Base-by-base conservation (phyloP, 2,888 invertebrate species). In the Drosophila eohydei region DNA sequence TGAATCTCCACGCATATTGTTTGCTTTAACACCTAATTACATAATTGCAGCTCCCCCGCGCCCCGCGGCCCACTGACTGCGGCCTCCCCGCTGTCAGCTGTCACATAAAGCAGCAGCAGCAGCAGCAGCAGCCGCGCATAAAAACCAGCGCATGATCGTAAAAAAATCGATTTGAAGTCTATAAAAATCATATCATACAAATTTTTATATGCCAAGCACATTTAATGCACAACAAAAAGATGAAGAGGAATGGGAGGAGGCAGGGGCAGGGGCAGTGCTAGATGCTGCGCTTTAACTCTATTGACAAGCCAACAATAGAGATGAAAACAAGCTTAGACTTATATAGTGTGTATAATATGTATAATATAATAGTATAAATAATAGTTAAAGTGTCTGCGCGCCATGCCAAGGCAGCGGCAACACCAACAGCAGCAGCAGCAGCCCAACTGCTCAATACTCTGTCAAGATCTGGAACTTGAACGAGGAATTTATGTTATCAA, bases 161-260 rank as follows among this genome's bases (percentile, higher is more conserved):
- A 84, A 84, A 89, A 89, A 71, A 89, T 88, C 84, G 90, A 89
- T 89, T 89, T 88, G 90, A 79, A 88, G 88, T 85, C 84, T 58
- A 84, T 89, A 84, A 84, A 84, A 84, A 85, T 84, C 84, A 88
- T 89, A 88, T 84, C 80, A 84, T 79, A 89, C 88, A 82, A 88
- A 88, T 84, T 89, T 89, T 76, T 88, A 85, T 88, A 79, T 70
- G 85, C 79, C 71, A 75, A 50, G 66, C 71, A 65, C 89, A 72
- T 71, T 84, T 61, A 46, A 61, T 68, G 36, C 26, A 36, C 34
- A 36, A 52, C 36, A 52, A 52, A 52, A 52, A 26, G 26, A 36
- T 5, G 21, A 38, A 14, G 52, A 26, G 7, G 5, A 34, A 14
- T 32, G 9, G 16, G 3, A 3, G 36, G 11, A 1, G 21, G 21